Evolutionary conservation across 2,113 vertebrate genomes (phyloP).

Genomic region (Campylorhamphus procurvoides): DNA sequence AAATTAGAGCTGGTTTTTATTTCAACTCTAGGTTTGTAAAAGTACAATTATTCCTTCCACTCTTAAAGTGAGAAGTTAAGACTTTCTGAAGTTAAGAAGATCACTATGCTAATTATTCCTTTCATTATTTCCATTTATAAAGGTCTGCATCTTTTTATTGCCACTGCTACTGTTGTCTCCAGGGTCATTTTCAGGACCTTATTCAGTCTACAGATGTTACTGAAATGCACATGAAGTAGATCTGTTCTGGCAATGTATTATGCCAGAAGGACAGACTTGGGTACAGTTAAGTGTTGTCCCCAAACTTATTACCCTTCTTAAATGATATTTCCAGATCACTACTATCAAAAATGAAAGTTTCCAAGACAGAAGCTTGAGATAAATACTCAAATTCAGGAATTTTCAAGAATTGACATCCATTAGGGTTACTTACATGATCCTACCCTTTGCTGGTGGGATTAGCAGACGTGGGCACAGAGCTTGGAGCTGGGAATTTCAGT

Average conservation of each 20-base stretch:
- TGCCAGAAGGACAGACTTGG: not conserved
- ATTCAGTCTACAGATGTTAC: not conserved
- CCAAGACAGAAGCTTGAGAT: not conserved
- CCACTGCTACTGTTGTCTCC: not conserved
- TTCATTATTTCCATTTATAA: not conserved
- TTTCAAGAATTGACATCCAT: not conserved
- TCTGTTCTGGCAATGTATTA: not conserved
- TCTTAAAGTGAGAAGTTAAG: not conserved
- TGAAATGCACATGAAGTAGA: not conserved
- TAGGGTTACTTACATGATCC: not conserved
- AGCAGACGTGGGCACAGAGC: not conserved
- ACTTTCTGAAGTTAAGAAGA: not conserved
- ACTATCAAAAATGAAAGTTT: not conserved
- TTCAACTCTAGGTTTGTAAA: not conserved
- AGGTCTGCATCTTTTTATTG: slow-evolving; percentile 12
- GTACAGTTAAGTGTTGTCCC: not conserved
- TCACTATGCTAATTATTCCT: slow-evolving; percentile 2
- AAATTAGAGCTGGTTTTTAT: not conserved
- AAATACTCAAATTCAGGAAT: not conserved
- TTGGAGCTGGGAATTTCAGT: not conserved
- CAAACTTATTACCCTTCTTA: not conserved
- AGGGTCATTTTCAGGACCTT: slow-evolving; percentile 1
- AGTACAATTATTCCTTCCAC: not conserved
- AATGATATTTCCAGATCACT: not conserved
- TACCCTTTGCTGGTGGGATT: not conserved